phyloP scores from a whole-genome alignment of 2,113 vertebrate species.

The Lampris incognitus region DNA sequence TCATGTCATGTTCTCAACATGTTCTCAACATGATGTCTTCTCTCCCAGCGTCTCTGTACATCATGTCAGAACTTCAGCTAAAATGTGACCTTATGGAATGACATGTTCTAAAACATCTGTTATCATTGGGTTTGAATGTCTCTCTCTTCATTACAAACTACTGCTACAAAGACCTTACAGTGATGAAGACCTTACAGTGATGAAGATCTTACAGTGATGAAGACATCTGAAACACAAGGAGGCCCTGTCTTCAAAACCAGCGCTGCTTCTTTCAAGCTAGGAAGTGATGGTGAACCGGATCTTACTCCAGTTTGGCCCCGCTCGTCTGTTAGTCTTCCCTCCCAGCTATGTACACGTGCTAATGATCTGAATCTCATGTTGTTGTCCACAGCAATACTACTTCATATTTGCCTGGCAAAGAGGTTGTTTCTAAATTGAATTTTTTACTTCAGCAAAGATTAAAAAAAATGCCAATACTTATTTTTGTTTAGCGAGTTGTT shows the following conservation, averaged over 20 bases:
- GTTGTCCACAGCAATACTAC: slow-evolving; percentile 3
- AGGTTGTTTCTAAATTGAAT: neutral
- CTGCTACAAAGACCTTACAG: slow-evolving; percentile 3
- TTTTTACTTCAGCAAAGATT: neutral
- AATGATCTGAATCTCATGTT: slow-evolving; percentile 19
- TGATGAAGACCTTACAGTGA: too few species aligned
- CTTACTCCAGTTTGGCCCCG: neutral
- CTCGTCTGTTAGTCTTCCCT: neutral
- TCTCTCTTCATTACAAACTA: slow-evolving; percentile 21
- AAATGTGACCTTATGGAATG: slow-evolving; percentile 13
- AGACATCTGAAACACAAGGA: neutral
- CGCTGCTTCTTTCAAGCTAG: slow-evolving; percentile 14
- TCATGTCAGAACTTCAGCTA: slow-evolving; percentile 44
- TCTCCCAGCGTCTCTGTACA: slow-evolving; percentile 7
- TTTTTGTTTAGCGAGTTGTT: slow-evolving; percentile 6
- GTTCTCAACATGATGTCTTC: too few species aligned
- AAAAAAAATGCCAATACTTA: neutral
- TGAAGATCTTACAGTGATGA: neutral
- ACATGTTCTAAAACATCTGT: slow-evolving; percentile 9
- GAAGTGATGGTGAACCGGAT: slow-evolving; percentile 17
- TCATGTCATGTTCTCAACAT: too few species aligned
- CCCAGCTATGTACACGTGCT: neutral
- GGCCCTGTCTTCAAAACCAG: slow-evolving; percentile 21
- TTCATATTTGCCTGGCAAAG: slow-evolving; percentile 1
- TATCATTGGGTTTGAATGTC: slow-evolving; percentile 10